Evolutionary conservation across 2,113 vertebrate species (phyloP).

Genomic region (Indri indri): DNA sequence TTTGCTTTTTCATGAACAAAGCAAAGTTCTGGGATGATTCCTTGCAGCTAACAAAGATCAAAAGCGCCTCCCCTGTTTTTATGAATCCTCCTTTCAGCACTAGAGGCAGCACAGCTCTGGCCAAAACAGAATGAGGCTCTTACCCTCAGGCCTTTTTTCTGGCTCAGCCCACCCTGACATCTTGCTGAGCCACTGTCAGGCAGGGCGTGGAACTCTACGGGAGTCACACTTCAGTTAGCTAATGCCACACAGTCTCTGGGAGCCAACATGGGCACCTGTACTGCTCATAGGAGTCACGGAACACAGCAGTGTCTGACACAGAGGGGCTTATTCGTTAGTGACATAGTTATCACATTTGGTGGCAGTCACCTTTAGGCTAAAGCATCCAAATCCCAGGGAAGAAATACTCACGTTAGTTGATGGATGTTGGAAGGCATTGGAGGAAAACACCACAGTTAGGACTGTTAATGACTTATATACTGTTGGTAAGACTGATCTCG

Average conservation of each 20-base stretch:
- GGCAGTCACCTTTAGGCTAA: slow-evolving; percentile 82
- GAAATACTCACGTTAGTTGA: slow-evolving; percentile 92
- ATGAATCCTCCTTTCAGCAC: not conserved
- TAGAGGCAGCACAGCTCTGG: not conserved
- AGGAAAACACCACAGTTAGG: slow-evolving; percentile 93
- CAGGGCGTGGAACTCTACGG: not conserved
- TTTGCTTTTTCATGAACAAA: not conserved
- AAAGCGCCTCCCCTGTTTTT: not conserved
- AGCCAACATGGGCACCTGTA: not conserved
- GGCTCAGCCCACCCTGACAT: not conserved
- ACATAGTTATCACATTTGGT: slow-evolving; percentile 76
- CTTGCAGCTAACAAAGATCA: not conserved
- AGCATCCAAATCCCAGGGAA: slow-evolving; percentile 60
- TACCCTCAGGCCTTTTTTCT: not conserved
- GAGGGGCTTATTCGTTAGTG: slow-evolving; percentile 82
- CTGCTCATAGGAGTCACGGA: not conserved
- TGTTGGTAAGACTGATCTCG: slow-evolving; percentile 84
- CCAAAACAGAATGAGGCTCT: not conserved
- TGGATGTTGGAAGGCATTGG: slow-evolving; percentile 91
- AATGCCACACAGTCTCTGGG: not conserved
- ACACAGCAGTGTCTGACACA: slow-evolving; percentile 80
- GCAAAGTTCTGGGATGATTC: not conserved
- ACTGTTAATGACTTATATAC: slow-evolving; percentile 88
- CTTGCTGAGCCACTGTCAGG: not conserved
- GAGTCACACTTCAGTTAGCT: not conserved